A percentile compares a stretch with the other conserved stretches of the same genome.
These are phyloP conservation scores for Psittacus erithacus DNA, from an alignment of 2,113 vertebrate genomes.

Conservation along the genomic window DNA sequence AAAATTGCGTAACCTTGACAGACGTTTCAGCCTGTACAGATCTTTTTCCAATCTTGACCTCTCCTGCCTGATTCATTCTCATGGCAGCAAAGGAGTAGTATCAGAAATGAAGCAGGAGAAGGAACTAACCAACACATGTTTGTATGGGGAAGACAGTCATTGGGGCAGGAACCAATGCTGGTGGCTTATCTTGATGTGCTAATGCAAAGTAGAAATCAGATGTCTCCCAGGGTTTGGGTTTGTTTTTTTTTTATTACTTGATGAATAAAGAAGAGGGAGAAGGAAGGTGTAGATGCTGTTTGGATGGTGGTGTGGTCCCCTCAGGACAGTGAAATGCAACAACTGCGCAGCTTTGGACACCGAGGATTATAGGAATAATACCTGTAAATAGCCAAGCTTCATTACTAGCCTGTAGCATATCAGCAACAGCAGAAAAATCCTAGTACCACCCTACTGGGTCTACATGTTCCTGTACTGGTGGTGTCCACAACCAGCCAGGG, in stretches of 20 bases:
- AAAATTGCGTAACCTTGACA: background rate
- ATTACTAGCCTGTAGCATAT: background rate
- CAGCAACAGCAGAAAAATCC: background rate
- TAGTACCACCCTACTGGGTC: accelerated
- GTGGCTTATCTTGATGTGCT: background rate
- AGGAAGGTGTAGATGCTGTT: background rate
- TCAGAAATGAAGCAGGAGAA: background rate
- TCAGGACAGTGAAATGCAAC: accelerated
- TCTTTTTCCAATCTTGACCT: background rate
- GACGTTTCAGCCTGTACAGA: background rate
- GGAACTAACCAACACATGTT: accelerated
- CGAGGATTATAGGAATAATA: accelerated
- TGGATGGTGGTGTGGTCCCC: background rate
- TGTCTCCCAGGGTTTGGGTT: accelerated
- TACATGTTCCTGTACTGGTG: accelerated
- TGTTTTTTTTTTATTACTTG: background rate
- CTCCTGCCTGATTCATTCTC: background rate
- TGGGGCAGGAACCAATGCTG: background rate
- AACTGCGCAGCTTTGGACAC: accelerated
- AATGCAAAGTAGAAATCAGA: background rate
- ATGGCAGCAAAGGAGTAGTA: background rate
- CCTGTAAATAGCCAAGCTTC: background rate
- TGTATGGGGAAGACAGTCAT: accelerated
- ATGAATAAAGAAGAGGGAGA: background rate
- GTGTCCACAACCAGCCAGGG: background rate